phyloP scores from a whole-genome alignment of 1,140 invertebrate species.

The Scaptomyza montana region DNA sequence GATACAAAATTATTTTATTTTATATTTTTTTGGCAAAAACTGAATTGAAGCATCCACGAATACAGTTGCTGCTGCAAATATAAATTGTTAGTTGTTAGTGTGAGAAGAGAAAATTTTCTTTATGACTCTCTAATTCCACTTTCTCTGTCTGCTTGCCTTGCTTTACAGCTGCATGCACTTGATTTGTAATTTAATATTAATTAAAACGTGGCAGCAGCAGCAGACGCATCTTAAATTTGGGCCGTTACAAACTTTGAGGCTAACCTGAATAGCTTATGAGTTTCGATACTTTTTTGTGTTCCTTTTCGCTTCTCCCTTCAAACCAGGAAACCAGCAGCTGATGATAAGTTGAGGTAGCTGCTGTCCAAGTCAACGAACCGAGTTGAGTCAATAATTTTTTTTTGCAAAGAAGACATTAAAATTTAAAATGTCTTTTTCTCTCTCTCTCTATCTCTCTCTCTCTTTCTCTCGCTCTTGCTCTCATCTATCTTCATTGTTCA shows the following conservation, averaged over 20 bases:
- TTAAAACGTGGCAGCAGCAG: constrained; percentile 42
- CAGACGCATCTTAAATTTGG: constrained; percentile 6
- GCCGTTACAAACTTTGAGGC: constrained; percentile 1
- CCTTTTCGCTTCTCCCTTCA: neutral
- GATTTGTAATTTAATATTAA: constrained; percentile 71
- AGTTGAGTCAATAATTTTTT: constrained; percentile 57
- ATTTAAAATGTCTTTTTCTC: constrained; percentile 41
- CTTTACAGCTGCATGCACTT: constrained; percentile 31
- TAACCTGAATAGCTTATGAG: constrained; percentile 15
- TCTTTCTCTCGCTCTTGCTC: neutral
- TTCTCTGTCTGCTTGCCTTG: neutral
- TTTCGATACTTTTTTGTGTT: neutral
- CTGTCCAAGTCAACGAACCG: constrained; percentile 50
- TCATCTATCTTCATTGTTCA: constrained; percentile 12
- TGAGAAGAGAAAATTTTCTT: neutral
- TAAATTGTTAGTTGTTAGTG: constrained; percentile 7
- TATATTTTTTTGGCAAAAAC: constrained; percentile 40
- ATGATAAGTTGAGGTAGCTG: constrained; percentile 5
- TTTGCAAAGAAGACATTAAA: constrained; percentile 58
- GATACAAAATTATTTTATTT: constrained; percentile 53
- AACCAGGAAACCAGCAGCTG: constrained; percentile 12
- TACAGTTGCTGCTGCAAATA: constrained; percentile 39
- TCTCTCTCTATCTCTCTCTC: neutral
- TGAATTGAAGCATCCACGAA: constrained; percentile 22
- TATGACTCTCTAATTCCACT: too few species aligned